phyloP scores from a whole-genome alignment of 1,140 invertebrate species.

The Babylonia areolata region DNA sequence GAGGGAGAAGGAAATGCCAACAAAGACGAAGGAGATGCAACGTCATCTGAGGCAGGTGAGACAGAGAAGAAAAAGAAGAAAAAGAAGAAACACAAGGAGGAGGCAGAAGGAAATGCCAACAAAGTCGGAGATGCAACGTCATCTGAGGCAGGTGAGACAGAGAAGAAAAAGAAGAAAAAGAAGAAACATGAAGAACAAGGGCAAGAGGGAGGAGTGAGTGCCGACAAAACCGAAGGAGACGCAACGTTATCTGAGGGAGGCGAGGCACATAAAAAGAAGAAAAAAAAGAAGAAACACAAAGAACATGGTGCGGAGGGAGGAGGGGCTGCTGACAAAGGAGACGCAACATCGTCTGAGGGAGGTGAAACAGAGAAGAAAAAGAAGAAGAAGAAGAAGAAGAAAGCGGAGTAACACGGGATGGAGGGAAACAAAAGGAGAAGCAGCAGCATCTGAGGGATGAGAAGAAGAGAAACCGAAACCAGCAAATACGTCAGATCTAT shows the following conservation, averaged over 20 bases:
- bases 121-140: neutral
- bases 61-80: neutral
- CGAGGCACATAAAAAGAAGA: conserved; percentile 18
- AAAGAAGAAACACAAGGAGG: conserved; percentile 7
- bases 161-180: too few relatives aligned
- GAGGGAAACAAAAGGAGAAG: neutral
- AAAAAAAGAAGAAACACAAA: conserved; percentile 17
- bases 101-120: neutral
- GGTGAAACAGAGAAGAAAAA: conserved; percentile 17
- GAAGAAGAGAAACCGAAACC: conserved; percentile 31
- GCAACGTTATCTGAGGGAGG: conserved; percentile 17
- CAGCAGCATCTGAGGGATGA: neutral
- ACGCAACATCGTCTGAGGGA: neutral
- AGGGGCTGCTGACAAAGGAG: neutral
- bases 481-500: conserved; percentile 1
- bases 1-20: neutral
- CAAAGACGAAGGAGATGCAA: conserved; percentile 5
- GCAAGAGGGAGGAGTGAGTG: neutral
- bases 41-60: neutral
- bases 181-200: neutral
- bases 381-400: conserved; percentile 32
- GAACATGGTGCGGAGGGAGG: neutral
- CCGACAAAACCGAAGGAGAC: neutral
- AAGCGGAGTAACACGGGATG: neutral
- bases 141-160: too few relatives aligned